Conservation (phyloP, 2,797 vertebrate species). For the Sphenodon punctatus region DNA sequence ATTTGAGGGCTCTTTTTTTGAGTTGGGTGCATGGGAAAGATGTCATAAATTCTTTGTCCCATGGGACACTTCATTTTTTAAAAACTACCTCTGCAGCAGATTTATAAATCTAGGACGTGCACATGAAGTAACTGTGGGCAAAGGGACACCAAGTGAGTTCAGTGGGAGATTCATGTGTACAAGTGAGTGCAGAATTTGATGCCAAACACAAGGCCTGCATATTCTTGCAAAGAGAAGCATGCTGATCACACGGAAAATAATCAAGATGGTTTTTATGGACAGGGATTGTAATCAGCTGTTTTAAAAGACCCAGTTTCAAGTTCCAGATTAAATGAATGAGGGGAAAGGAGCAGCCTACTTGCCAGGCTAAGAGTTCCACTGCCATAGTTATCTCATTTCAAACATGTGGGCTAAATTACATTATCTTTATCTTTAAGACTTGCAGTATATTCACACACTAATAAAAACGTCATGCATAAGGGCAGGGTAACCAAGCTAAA, state of each 20-base stretch:
- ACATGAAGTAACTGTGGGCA: background rate
- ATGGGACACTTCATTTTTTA: background rate
- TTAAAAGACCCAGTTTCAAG: slow-evolving; percentile 44
- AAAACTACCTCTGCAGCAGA: background rate
- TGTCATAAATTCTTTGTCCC: background rate
- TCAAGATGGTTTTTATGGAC: slow-evolving; percentile 3
- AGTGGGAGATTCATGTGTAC: background rate
- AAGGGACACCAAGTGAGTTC: background rate
- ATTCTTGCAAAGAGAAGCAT: background rate
- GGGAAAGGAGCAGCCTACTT: background rate
- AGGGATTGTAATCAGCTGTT: slow-evolving; percentile 31
- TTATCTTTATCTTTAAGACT: slow-evolving; percentile 15
- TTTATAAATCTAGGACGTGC: background rate
- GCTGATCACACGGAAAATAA: background rate
- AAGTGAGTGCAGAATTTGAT: background rate
- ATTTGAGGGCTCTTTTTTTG: background rate
- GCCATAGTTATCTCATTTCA: slow-evolving; percentile 5
- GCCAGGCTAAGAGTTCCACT: slow-evolving; percentile 13
- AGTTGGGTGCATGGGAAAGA: background rate
- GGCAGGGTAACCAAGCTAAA: background rate
- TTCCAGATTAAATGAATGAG: slow-evolving; percentile 4
- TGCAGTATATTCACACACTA: background rate
- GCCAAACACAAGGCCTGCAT: background rate
- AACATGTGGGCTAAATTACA: background rate
- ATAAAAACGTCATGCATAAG: background rate